Base-by-base conservation (phyloP, 2,888 invertebrate genomes). In the Ormia ochracea region DNA sequence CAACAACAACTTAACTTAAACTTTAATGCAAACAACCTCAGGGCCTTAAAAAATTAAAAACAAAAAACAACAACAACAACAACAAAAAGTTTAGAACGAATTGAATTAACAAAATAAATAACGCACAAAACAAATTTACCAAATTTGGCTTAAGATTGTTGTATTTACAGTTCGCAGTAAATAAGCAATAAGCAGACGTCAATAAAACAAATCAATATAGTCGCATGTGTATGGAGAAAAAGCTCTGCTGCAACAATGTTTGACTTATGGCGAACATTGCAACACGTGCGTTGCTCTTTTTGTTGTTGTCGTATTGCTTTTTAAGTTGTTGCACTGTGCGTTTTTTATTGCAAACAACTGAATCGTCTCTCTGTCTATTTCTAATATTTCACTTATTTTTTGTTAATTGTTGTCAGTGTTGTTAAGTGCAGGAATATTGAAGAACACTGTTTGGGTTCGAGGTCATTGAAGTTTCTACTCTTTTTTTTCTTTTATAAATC, bases 201-300 rank as follows among this genome's bases (percentile, higher is more conserved):
- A 80, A 80, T 80, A 80, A 80, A 80, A 80, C 80, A 80, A 80
- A 80, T 80, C 80, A 80, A 80, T 80, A 56, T 43, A 48, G n/a
- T n/a, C n/a, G n/a, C n/a, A n/a, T n/a, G n/a, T n/a, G n/a, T 14
- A 2, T 28, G 9, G n/a, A 7, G 33, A 63, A 45, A 70, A 38
- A 58, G 2, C 31, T 54, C 26, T 61, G 83, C 84, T 78, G 84
- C 83, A 83, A 85, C 85, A 84, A 82, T 83, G 84, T 83, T 41
- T 74, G 59, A 80, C 80, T 73, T 76, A 76, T 80, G 80, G 80
- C 63, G 76, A 84, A 83, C 88, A 87, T 87, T 85, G 85, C 88
- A 87, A 88, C 88, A 88, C 87, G 87, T 87, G 87, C 88, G 88
- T 85, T 84, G 83, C 82, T 82, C 84, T 85, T 84, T 87, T 69